A percentile compares a stretch with the other conserved stretches of the same genome.
These are phyloP conservation scores for Agapornis roseicollis DNA, from an alignment of 2,113 vertebrate genomes.

Conservation along the genomic window DNA sequence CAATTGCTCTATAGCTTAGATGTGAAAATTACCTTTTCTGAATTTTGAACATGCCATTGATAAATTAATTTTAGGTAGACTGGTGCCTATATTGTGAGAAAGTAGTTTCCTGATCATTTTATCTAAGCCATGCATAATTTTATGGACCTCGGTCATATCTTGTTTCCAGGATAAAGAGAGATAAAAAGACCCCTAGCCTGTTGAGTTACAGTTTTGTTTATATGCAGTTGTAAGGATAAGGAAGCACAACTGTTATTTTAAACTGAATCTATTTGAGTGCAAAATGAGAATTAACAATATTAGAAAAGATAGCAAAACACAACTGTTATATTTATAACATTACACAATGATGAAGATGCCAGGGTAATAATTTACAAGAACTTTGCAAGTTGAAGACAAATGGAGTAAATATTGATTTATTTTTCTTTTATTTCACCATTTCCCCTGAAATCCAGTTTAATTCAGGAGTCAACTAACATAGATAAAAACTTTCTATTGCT, in stretches of 20 bases:
- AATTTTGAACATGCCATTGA: background rate
- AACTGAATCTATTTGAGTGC: background rate
- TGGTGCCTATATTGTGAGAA: background rate
- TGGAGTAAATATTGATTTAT: background rate
- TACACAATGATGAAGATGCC: background rate
- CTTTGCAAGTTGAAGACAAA: background rate
- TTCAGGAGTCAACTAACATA: background rate
- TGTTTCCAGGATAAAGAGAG: background rate
- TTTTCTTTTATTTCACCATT: background rate
- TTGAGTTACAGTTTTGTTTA: background rate
- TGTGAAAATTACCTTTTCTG: background rate
- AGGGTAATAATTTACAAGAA: background rate
- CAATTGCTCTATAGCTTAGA: background rate
- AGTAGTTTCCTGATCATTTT: background rate
- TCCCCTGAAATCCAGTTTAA: background rate
- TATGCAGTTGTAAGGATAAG: background rate
- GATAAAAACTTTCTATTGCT: background rate
- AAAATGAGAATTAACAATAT: background rate
- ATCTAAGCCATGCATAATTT: background rate
- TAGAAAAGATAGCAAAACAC: background rate
- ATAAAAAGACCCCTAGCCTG: background rate
- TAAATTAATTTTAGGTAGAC: background rate
- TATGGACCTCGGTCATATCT: background rate
- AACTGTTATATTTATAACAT: background rate
- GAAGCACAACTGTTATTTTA: background rate